A percentile compares a stretch with the other conserved stretches of the same genome.
These are phyloP conservation scores for Psilopogon haemacephalus DNA, from an alignment of 2,113 vertebrate species.

Conservation along the genomic window DNA sequence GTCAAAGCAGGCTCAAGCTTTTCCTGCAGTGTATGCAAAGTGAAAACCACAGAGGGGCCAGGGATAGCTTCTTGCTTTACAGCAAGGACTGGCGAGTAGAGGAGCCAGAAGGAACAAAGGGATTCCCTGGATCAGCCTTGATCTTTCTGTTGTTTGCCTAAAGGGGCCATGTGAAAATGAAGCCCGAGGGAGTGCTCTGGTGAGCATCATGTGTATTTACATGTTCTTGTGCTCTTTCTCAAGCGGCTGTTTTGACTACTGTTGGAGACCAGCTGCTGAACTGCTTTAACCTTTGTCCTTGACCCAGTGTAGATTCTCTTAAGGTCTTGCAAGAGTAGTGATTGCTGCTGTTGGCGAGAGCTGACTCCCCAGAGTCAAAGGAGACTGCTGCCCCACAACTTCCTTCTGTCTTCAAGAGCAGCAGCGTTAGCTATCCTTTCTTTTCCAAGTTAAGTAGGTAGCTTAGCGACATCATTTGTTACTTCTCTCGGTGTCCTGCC, in stretches of 20 bases:
- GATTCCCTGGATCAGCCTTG: not conserved
- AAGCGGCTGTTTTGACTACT: conserved; percentile 39
- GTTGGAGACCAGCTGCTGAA: not conserved
- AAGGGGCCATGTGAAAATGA: not conserved
- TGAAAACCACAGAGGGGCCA: not conserved
- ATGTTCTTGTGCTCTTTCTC: not conserved
- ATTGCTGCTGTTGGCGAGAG: not conserved
- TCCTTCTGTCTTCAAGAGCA: not conserved
- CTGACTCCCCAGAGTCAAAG: not conserved
- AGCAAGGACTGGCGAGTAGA: not conserved
- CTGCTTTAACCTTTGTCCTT: not conserved
- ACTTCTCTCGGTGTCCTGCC: not conserved
- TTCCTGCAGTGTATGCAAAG: not conserved
- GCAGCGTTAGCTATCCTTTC: not conserved
- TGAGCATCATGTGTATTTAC: not conserved
- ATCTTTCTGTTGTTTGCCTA: conserved; percentile 5
- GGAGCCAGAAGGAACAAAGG: not conserved
- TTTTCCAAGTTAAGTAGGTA: not conserved
- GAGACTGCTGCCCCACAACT: not conserved
- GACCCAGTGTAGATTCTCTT: not conserved
- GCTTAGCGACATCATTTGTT: not conserved
- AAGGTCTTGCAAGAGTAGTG: not conserved
- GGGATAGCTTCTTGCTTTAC: not conserved
- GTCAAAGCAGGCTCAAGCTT: not conserved
- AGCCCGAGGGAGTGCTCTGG: not conserved